Conservation (phyloP, 2,888 invertebrate species). For the Ormyrus labotus region DNA sequence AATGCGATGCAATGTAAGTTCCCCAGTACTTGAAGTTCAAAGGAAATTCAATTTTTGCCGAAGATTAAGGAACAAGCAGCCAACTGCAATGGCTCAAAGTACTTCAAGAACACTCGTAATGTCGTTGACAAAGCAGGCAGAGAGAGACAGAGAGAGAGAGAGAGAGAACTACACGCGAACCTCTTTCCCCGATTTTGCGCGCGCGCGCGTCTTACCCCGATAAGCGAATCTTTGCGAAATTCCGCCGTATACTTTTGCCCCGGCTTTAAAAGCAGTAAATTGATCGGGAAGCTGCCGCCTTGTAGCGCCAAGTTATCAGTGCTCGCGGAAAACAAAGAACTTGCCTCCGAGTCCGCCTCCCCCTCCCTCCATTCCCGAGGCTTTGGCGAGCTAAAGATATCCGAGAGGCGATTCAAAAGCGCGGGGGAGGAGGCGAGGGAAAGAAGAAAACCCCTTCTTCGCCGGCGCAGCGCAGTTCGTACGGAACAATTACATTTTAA, state of each 20-base stretch:
- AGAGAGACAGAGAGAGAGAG: neutral
- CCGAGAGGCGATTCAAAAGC: constrained; percentile 58
- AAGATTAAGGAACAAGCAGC: no score
- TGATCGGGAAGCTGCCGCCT: constrained; percentile 32
- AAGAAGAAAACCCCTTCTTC: constrained; percentile 51
- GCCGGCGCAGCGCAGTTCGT: constrained; percentile 50
- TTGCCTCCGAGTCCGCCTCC: neutral
- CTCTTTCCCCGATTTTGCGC: neutral
- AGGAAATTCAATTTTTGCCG: no score
- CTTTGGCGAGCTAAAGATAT: constrained; percentile 64
- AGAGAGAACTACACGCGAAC: neutral
- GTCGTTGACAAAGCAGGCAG: constrained; percentile 21
- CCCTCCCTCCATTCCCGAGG: constrained; percentile 52
- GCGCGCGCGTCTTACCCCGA: neutral
- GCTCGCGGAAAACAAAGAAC: constrained; percentile 69
- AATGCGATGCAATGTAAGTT: no score
- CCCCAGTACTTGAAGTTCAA: no score
- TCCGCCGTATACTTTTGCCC: constrained; percentile 17
- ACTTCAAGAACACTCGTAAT: constrained; percentile 11
- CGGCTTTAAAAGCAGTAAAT: constrained; percentile 44
- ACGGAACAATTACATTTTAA: constrained; percentile 76
- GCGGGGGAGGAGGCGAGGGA: constrained; percentile 1
- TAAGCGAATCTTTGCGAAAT: constrained; percentile 44
- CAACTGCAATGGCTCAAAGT: neutral
- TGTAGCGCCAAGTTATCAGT: constrained; percentile 43